Conservation (phyloP, 1,140 invertebrate genomes). For the Neodiprion virginianus region DNA sequence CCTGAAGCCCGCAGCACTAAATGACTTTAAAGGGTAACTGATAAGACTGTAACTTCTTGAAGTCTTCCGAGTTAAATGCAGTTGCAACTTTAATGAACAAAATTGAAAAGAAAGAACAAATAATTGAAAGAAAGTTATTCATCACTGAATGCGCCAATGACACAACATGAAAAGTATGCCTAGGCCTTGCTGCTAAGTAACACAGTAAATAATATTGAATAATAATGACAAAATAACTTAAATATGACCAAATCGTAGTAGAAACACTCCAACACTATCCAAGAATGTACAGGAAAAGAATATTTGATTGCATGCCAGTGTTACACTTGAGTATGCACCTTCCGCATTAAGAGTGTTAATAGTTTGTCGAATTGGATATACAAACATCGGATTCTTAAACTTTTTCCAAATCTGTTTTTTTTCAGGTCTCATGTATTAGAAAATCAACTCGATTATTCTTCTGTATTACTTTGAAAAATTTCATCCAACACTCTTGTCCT, state of each 20-base stretch:
- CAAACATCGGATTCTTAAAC: slow-evolving; percentile 28
- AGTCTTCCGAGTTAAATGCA: slow-evolving; percentile 24
- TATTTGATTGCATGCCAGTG: neutral
- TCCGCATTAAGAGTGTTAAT: too few species aligned
- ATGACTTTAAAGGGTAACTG: slow-evolving; percentile 29
- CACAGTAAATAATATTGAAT: neutral
- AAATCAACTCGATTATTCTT: slow-evolving; percentile 8
- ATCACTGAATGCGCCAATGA: neutral
- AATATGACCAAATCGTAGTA: neutral
- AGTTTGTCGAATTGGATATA: too few species aligned
- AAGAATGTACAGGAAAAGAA: neutral
- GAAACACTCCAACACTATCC: neutral
- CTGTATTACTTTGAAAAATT: slow-evolving; percentile 11
- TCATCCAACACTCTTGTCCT: slow-evolving; percentile 14
- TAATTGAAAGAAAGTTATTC: neutral
- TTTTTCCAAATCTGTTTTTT: slow-evolving; percentile 24
- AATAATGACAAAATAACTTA: neutral
- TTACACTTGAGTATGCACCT: neutral
- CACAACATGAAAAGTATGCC: neutral
- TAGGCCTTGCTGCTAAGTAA: neutral
- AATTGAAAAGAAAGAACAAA: neutral
- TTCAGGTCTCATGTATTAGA: slow-evolving; percentile 8
- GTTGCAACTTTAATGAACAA: slow-evolving; percentile 16
- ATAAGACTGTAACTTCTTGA: slow-evolving; percentile 25
- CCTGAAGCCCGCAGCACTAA: slow-evolving; percentile 28